phyloP scores from a whole-genome alignment of 2,113 vertebrate genomes.

The Ptilonorhynchus violaceus region DNA sequence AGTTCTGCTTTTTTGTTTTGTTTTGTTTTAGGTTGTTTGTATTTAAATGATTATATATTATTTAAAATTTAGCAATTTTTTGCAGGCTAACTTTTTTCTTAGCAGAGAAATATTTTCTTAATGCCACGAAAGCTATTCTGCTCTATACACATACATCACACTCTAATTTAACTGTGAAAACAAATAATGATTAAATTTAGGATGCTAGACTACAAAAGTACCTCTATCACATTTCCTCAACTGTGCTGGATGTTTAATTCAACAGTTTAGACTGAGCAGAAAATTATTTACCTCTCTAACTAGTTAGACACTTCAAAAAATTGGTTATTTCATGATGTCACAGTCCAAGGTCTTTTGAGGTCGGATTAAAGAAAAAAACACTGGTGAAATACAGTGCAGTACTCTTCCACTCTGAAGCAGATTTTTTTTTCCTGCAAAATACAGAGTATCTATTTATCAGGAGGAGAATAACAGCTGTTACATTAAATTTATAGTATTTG shows the following conservation, averaged over 20 bases:
- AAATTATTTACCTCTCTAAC: not conserved
- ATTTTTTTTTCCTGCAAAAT: not conserved
- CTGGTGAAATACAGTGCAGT: not conserved
- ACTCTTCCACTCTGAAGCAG: not conserved
- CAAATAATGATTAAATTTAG: not conserved
- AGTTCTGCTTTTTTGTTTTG: not conserved
- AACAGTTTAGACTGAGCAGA: not conserved
- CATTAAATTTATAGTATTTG: not conserved
- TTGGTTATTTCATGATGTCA: not conserved
- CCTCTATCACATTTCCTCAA: not conserved
- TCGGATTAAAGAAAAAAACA: not conserved
- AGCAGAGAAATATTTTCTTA: not conserved
- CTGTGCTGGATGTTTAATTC: not conserved
- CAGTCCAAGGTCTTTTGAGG: constrained; percentile 17
- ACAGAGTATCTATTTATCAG: not conserved
- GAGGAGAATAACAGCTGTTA: not conserved
- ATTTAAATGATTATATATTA: not conserved
- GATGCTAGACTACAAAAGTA: not conserved
- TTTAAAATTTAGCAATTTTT: not conserved
- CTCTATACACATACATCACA: not conserved
- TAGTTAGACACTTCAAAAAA: not conserved
- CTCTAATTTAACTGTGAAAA: not conserved
- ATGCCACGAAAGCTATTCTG: not conserved
- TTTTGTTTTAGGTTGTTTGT: not conserved
- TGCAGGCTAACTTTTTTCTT: not conserved